Evolutionary conservation across 2,113 vertebrate species (phyloP).

Genomic region (Balaeniceps rex): DNA sequence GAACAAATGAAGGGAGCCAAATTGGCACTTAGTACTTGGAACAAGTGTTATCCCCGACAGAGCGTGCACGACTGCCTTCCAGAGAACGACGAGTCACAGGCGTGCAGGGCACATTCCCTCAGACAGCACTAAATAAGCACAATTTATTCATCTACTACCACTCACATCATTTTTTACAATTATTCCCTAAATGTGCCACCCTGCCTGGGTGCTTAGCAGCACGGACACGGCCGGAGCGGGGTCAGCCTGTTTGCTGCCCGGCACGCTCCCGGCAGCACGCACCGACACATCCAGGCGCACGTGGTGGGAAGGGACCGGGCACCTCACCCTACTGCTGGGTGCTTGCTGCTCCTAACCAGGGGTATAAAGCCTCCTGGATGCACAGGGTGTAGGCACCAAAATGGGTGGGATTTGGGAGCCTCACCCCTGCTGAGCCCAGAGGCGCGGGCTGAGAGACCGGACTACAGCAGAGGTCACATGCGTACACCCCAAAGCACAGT

Average conservation of each 20-base stretch:
- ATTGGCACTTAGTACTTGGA: slow-evolving; percentile 36
- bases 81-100: background rate
- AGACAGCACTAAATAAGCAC: background rate
- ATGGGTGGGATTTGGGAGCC: background rate
- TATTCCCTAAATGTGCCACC: background rate
- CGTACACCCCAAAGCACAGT: background rate
- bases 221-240: rapidly evolving
- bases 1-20: background rate
- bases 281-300: rapidly evolving
- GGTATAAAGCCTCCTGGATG: background rate
- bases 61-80: background rate
- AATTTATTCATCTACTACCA: background rate
- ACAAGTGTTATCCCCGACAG: background rate
- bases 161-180: background rate
- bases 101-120: background rate
- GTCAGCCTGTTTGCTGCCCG: background rate
- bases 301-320: rapidly evolving
- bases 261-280: rapidly evolving
- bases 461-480: rapidly evolving
- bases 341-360: background rate
- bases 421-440: background rate
- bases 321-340: rapidly evolving
- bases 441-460: rapidly evolving
- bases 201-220: background rate
- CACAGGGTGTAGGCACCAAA: background rate